These are phyloP conservation scores for Anhinga anhinga DNA, from an alignment of 2,113 vertebrate genomes.

Conservation along the genomic window DNA sequence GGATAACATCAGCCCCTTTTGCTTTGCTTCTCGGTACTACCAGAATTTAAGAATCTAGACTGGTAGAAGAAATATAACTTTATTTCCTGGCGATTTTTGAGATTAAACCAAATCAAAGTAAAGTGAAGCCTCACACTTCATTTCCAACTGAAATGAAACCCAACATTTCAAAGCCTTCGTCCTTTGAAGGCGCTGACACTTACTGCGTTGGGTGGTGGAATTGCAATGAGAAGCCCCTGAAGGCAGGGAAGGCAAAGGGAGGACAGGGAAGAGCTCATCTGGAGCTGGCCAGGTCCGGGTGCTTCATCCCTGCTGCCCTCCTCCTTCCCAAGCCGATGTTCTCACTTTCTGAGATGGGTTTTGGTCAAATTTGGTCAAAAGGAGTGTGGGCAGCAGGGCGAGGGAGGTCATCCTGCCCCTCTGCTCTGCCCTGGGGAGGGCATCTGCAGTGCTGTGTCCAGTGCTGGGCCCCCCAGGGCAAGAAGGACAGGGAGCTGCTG, in stretches of 20 bases:
- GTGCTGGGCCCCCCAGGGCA: no score
- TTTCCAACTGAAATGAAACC: background rate
- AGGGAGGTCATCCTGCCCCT: no score
- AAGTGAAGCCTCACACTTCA: background rate
- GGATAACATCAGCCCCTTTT: background rate
- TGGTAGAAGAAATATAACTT: background rate
- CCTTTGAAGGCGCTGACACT: background rate
- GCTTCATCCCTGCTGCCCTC: background rate
- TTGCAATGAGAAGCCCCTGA: background rate
- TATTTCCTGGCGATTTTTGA: background rate
- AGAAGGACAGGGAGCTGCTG: no score
- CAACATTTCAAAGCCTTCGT: accelerated
- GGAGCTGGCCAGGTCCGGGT: background rate
- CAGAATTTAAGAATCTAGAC: background rate
- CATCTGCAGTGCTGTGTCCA: no score
- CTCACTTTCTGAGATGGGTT: background rate
- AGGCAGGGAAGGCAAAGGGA: background rate
- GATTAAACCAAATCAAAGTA: background rate
- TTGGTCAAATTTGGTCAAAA: background rate
- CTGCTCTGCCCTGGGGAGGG: no score
- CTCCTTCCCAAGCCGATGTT: background rate
- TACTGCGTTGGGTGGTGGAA: accelerated
- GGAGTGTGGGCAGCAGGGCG: no score
- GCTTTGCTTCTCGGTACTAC: background rate
- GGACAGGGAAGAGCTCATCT: background rate